Evolutionary conservation across 2,113 vertebrate species (phyloP).

Genomic region (Phaethornis superciliosus): DNA sequence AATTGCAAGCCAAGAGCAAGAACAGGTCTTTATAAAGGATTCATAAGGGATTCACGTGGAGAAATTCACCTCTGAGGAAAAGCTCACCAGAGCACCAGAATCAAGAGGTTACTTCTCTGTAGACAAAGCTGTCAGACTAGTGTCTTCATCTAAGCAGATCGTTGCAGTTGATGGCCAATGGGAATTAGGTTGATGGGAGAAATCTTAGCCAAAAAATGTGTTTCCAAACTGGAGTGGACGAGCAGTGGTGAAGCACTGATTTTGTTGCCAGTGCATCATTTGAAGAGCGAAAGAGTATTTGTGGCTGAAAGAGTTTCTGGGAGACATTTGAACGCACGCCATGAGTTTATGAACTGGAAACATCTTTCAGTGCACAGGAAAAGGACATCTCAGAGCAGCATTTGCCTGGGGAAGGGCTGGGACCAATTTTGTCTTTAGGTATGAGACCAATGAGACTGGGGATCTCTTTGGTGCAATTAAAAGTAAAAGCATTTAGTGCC

Average conservation of each 20-base stretch:
- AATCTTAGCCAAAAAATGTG: background rate
- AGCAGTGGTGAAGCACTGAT: constrained; percentile 14
- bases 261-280: constrained; percentile 37
- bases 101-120: background rate
- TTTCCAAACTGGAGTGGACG: background rate
- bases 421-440: background rate
- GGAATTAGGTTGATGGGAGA: background rate
- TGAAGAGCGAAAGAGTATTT: constrained; percentile 30
- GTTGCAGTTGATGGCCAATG: background rate
- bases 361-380: background rate
- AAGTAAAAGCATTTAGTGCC: constrained; percentile 15
- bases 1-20: background rate
- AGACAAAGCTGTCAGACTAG: background rate
- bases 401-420: background rate
- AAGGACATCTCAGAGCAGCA: background rate
- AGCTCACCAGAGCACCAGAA: background rate
- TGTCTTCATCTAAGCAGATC: background rate
- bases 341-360: constrained; percentile 2
- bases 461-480: background rate
- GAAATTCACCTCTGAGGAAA: constrained; percentile 21
- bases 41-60: background rate
- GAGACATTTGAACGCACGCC: constrained; percentile 10
- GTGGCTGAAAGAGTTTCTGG: constrained; percentile 37
- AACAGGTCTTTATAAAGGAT: background rate
- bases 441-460: fast-evolving